Base-by-base conservation (phyloP, 37 sponge, comb jelly and placozoan species). In the Amphimedon queenslandica region DNA sequence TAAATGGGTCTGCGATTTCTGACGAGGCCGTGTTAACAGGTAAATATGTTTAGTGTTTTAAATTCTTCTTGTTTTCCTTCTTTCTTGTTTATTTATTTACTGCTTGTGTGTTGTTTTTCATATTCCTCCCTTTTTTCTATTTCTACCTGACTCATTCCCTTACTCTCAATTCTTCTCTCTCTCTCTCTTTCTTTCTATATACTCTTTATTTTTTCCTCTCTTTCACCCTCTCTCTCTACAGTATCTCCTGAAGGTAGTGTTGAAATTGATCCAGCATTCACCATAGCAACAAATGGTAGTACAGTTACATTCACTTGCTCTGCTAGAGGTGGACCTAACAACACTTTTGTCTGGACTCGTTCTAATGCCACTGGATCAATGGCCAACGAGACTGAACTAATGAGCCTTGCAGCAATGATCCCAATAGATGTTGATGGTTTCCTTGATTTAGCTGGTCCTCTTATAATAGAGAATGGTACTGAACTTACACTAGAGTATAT, bases 361-460 rank as follows among this genome's bases (percentile, higher is more conserved):
- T 6, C 24, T n/a, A n/a, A n/a, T 60, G 61, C 28, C 23, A 16
- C 28, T 42, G 18, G 24, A 33, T 10, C 36, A 8, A 8, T 16
- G 31, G 10, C 8, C 5, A 64, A 64, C 66, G 24, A 13, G 21
- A 25, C 27, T n/a, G 27, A 60, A n/a, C 8, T 25, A n/a, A 6
- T 25, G 27, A 13, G 5, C 5, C 61, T 25, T n/a, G 8, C 5
- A 25, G 5, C 23, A 25, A 60, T n/a, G 5, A 60, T n/a, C 23
- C 21, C 27, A n/a, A n/a, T 60, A n/a, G 61, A 60, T 60, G 92
- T 93, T 40, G 90, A 76, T 32, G 92, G 88, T 1, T 85, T 77
- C 34, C 80, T 87, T 6, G 16, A 20, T 4, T 10, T 4, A 31
- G 2, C 36, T 47, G 55, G 37, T 18, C 13, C 8, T 47, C 8